phyloP scores from a whole-genome alignment of 2,888 invertebrate genomes.

The Amphiduros pacificus region DNA sequence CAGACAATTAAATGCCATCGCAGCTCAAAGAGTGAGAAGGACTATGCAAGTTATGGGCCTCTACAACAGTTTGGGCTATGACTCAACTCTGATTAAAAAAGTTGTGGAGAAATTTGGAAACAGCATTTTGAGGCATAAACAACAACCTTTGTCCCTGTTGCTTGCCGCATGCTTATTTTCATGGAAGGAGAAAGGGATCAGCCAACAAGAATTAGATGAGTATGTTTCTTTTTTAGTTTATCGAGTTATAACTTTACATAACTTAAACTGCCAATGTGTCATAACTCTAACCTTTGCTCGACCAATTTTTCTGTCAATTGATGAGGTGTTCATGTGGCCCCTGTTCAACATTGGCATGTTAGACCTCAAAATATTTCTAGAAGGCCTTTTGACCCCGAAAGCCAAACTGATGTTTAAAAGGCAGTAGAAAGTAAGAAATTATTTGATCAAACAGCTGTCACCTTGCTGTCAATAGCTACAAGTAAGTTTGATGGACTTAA shows the following conservation, averaged over 20 bases:
- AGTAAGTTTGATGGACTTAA: too few relatives aligned
- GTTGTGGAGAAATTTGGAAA: conserved; percentile 33
- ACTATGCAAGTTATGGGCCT: conserved; percentile 38
- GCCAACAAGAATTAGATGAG: conserved; percentile 45
- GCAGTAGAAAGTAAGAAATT: conserved; percentile 2
- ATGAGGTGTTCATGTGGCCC: too few relatives aligned
- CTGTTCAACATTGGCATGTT: too few relatives aligned
- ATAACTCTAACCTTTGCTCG: too few relatives aligned
- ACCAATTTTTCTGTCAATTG: too few relatives aligned
- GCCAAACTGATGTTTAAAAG: too few relatives aligned
- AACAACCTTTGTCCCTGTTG: conserved; percentile 31
- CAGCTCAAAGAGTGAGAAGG: conserved; percentile 41
- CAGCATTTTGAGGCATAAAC: conserved; percentile 23
- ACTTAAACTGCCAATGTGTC: too few relatives aligned
- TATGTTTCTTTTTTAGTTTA: conserved; percentile 24
- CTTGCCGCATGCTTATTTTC: conserved; percentile 45
- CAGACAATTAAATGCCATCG: conserved; percentile 46
- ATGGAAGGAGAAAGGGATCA: conserved; percentile 46
- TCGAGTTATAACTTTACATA: too few relatives aligned
- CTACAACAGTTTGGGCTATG: conserved; percentile 45
- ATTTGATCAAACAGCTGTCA: too few relatives aligned
- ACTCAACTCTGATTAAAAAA: conserved; percentile 31
- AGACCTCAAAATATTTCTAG: too few relatives aligned
- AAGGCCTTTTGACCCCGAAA: too few relatives aligned
- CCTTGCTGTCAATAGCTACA: too few relatives aligned